Base-by-base conservation (phyloP, 1,140 invertebrate genomes). In the Drosophila micromelanica region DNA sequence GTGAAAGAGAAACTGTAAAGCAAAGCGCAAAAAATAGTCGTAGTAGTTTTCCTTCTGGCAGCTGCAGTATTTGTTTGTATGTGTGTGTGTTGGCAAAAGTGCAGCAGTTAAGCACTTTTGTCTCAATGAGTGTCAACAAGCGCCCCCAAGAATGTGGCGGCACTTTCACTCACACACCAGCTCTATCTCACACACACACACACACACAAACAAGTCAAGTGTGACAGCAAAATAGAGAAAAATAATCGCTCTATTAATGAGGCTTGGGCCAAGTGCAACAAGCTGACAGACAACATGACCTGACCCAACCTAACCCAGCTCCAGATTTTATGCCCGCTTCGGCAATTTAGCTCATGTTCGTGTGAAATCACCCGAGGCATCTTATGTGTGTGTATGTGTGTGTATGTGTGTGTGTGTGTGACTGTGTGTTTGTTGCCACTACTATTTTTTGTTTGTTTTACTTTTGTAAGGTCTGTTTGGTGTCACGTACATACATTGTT, bases 61-160 rank as follows among this genome's bases (percentile, higher is more conserved):
- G 27, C 13, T 54, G 23, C 38, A 62, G 13, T 35, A 35, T 35
- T 35, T 35, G 13, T 45, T 35, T 49, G 32, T 23, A 43, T 56
- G 23, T 48, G 57, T 35, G 13, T 40, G 52, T 76, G 60, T 63
- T 62, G 61, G 64, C 51, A 68, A 89, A 89, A 87, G 84, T 87
- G 85, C 84, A 77, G 76, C 84, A 84, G 84, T 87, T 89, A 89
- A 89, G 84, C 76, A 89, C 84, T 89, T 89, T 89, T 89, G 85
- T 89, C 84, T 89, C 85, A 84, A 89, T 89, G 84, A 89, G 84
- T 89, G 80, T 84, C 84, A 89, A 89, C 84, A 89, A 89, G 76
- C 65, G 62, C 70, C 73, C 51, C 76, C 52, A 15, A 72, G 57
- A 51, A 55, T 42, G 51, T 52, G 57, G 40, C 40, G 61, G 32